Evolutionary conservation across 2,888 invertebrate species (phyloP).

Genomic region (Drosophila robusta): DNA sequence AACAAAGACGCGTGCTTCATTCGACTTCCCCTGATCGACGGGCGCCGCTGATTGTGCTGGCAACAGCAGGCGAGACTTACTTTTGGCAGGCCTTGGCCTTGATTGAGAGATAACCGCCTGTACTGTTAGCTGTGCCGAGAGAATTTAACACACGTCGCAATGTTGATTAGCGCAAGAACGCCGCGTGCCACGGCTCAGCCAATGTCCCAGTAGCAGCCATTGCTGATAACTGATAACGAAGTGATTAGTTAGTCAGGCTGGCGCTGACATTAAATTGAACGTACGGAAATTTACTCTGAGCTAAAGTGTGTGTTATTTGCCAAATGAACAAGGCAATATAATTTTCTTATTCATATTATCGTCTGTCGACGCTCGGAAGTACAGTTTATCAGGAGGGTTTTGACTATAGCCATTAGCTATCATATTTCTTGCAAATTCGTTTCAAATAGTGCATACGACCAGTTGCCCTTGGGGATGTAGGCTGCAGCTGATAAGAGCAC

Average conservation of each 20-base stretch:
- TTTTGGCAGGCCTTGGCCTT: conserved; percentile 65
- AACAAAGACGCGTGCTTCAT: conserved; percentile 69
- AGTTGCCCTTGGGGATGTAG: conserved; percentile 53
- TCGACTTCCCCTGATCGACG: conserved; percentile 42
- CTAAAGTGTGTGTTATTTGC: conserved; percentile 46
- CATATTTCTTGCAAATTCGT: background rate
- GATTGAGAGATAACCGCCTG: conserved; percentile 38
- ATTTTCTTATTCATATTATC: conserved; percentile 9
- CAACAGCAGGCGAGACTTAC: conserved; percentile 48
- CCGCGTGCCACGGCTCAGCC: conserved; percentile 57
- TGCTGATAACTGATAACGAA: conserved; percentile 58
- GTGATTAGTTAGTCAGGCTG: conserved; percentile 55
- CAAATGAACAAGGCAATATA: conserved; percentile 9
- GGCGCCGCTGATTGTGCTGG: conserved; percentile 37
- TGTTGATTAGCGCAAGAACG: conserved; percentile 59
- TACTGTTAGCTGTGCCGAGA: background rate
- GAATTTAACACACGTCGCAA: conserved; percentile 35
- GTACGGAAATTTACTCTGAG: conserved; percentile 61
- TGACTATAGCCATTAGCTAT: conserved; percentile 8
- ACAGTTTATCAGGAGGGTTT: conserved; percentile 2
- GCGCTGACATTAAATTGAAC: conserved; percentile 55
- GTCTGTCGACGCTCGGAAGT: conserved; percentile 16
- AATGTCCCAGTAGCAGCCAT: conserved; percentile 15
- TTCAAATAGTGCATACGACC: conserved; percentile 29
- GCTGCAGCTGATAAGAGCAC: conserved; percentile 48